Conservation (phyloP, 2,888 invertebrate genomes). For the Pycnomerus fuliginosus region DNA sequence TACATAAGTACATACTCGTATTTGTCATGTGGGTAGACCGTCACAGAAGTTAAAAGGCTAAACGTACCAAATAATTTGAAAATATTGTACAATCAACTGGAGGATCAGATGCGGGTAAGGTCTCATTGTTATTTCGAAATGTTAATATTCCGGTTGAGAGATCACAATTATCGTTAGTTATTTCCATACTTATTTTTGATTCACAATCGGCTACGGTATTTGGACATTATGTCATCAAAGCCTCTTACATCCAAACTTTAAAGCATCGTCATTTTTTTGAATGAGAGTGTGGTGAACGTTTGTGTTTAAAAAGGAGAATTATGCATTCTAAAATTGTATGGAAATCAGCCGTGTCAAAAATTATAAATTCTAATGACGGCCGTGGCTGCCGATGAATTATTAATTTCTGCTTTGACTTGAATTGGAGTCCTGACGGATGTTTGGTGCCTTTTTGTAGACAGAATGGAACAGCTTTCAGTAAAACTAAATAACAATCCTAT, state of each 20-base stretch:
- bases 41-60: too few relatives aligned
- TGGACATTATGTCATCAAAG: too few relatives aligned
- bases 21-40: constrained; percentile 9
- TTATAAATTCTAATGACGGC: constrained; percentile 22
- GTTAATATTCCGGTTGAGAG: too few relatives aligned
- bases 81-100: constrained; percentile 8
- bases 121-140: constrained; percentile 5
- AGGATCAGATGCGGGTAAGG: constrained; percentile 15
- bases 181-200: too few relatives aligned
- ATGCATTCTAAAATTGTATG: constrained; percentile 20
- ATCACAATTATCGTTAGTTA: too few relatives aligned
- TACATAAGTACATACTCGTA: constrained; percentile 1
- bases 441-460: constrained; percentile 8
- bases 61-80: constrained; percentile 10
- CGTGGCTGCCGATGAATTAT: constrained; percentile 15
- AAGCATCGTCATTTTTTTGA: too few relatives aligned
- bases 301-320: constrained; percentile 20
- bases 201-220: too few relatives aligned
- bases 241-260: too few relatives aligned
- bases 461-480: constrained; percentile 7
- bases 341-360: constrained; percentile 13
- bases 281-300: too few relatives aligned
- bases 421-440: constrained; percentile 1
- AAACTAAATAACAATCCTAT: constrained; percentile 29
- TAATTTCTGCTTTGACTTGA: constrained; percentile 6